These are phyloP conservation scores for Noturus placidus DNA, from an alignment of 2,113 vertebrate species.

Conservation along the genomic window DNA sequence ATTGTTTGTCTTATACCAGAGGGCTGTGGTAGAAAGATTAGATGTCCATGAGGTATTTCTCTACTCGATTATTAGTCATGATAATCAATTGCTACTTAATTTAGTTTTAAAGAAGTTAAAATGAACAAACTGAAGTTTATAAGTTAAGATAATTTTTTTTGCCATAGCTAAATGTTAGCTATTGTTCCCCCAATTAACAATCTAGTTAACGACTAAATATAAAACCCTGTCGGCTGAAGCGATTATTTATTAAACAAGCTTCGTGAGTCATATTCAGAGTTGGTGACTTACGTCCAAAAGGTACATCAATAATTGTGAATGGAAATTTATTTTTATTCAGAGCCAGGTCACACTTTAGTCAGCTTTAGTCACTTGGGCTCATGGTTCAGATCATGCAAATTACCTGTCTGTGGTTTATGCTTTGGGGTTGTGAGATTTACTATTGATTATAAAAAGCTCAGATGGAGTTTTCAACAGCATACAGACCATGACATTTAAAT, in stretches of 20 bases:
- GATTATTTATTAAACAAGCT: background rate
- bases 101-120: background rate
- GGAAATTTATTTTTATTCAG: background rate
- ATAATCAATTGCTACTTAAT: background rate
- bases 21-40: background rate
- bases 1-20: background rate
- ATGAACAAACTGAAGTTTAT: background rate
- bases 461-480: too few relatives aligned
- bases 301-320: background rate
- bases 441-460: too few relatives aligned
- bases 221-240: background rate
- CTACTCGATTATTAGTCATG: background rate
- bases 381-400: background rate
- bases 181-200: background rate
- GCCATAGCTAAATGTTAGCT: background rate
- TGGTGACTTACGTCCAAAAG: background rate
- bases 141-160: background rate
- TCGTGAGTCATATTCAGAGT: background rate
- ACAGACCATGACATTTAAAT: too few relatives aligned
- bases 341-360: background rate
- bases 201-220: background rate
- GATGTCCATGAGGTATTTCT: background rate
- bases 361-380: background rate
- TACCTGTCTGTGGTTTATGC: background rate
- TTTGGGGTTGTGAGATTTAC: too few relatives aligned